A percentile compares a stretch with the other conserved stretches of the same genome.
Evolutionary conservation across 1,140 invertebrate genomes (phyloP).

Genomic region (Drosophila virilis): DNA sequence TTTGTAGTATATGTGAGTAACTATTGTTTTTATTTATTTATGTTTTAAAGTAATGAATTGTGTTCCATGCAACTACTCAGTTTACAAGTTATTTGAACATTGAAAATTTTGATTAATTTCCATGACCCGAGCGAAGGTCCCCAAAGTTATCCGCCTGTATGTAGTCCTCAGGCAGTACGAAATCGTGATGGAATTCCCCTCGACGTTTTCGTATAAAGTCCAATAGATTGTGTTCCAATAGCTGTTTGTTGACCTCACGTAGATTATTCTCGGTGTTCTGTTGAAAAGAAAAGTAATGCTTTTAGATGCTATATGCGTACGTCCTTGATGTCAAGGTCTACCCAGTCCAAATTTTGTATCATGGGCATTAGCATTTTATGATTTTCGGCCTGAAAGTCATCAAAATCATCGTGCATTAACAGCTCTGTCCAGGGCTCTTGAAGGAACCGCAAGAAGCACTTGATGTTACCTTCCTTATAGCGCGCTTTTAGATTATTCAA

Average conservation of each 20-base stretch:
- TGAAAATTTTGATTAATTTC: background rate
- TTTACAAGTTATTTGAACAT: background rate
- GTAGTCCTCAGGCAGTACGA: conserved; percentile 73
- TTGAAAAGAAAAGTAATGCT: background rate
- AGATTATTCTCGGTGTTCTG: conserved; percentile 12
- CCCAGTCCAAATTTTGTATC: conserved; percentile 1
- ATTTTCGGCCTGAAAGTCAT: conserved; percentile 49
- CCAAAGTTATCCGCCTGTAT: background rate
- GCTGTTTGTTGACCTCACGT: conserved; percentile 32
- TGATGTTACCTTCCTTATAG: conserved; percentile 29
- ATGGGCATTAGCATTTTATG: conserved; percentile 36
- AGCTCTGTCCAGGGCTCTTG: conserved; percentile 72
- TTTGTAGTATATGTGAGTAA: conserved; percentile 13
- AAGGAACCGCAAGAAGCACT: conserved; percentile 56
- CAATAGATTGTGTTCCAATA: conserved; percentile 55
- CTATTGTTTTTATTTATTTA: background rate
- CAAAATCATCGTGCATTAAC: conserved; percentile 62
- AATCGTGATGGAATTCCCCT: conserved; percentile 46
- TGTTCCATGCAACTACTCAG: background rate
- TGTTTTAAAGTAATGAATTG: background rate
- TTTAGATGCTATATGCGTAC: too few relatives aligned
- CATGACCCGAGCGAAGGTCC: background rate
- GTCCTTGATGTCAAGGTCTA: background rate
- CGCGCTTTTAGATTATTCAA: conserved; percentile 60
- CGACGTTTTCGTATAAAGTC: conserved; percentile 57